These are phyloP conservation scores for Tachina lurida DNA, from an alignment of 2,888 invertebrate species.

Conservation along the genomic window DNA sequence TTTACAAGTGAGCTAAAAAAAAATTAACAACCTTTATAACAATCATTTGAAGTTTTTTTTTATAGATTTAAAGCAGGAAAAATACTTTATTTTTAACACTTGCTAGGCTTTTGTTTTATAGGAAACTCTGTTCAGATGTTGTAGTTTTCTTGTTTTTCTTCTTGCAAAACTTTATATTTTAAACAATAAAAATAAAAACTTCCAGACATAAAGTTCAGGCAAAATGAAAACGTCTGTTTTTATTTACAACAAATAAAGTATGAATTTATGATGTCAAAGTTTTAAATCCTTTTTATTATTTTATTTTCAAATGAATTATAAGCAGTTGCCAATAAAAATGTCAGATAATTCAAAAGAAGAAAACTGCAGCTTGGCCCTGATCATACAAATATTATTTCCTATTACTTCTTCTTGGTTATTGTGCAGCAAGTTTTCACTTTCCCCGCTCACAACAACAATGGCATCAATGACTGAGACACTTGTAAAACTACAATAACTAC, in stretches of 20 bases:
- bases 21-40: slow-evolving; percentile 27
- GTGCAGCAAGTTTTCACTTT: slow-evolving; percentile 41
- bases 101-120: slow-evolving; percentile 65
- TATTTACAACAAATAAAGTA: slow-evolving; percentile 4
- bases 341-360: slow-evolving; percentile 65
- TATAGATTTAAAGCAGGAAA: slow-evolving; percentile 15
- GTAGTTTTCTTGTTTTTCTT: neutral
- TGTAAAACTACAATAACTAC: slow-evolving; percentile 35
- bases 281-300: slow-evolving; percentile 43
- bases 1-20: neutral
- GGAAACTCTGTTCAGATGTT: neutral
- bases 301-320: slow-evolving; percentile 51
- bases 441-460: slow-evolving; percentile 58
- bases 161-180: slow-evolving; percentile 36
- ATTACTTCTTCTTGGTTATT: neutral
- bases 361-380: slow-evolving; percentile 46
- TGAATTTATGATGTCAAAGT: slow-evolving; percentile 68
- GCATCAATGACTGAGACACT: slow-evolving; percentile 63
- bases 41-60: slow-evolving; percentile 14
- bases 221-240: slow-evolving; percentile 30
- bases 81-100: slow-evolving; percentile 67
- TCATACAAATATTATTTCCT: slow-evolving; percentile 56
- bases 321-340: slow-evolving; percentile 75
- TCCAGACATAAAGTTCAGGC: slow-evolving; percentile 38
- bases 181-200: slow-evolving; percentile 31